Conservation (phyloP, 1,140 invertebrate genomes). For the Hylyphantes graminicola region DNA sequence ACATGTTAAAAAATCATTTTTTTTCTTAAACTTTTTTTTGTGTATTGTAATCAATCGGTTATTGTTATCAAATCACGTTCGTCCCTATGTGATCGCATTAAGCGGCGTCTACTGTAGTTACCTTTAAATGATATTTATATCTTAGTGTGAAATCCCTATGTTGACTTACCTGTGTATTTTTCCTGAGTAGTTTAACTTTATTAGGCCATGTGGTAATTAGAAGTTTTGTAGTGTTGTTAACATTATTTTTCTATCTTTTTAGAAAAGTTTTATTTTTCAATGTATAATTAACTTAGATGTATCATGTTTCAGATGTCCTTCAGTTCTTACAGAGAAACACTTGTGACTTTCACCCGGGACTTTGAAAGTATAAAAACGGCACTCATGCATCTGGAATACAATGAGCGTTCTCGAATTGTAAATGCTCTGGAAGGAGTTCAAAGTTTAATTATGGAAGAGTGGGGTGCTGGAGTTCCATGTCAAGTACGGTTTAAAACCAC, state of each 20-base stretch:
- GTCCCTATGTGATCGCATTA: too few species aligned
- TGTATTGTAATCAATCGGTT: too few species aligned
- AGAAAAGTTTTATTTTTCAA: neutral
- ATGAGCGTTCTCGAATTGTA: slow-evolving; percentile 86
- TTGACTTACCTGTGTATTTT: too few species aligned
- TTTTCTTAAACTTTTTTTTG: too few species aligned
- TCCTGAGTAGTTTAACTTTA: too few species aligned
- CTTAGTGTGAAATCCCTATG: too few species aligned
- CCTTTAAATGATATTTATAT: too few species aligned
- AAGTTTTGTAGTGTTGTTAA: neutral
- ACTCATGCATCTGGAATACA: slow-evolving; percentile 79
- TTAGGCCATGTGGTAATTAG: neutral
- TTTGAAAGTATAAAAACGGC: slow-evolving; percentile 81
- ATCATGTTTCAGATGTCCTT: slow-evolving; percentile 75
- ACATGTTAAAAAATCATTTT: too few species aligned
- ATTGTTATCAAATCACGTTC: too few species aligned
- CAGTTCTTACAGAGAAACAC: slow-evolving; percentile 82
- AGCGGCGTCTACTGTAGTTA: too few species aligned
- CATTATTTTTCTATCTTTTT: neutral
- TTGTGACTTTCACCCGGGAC: slow-evolving; percentile 85
- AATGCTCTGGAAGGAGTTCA: slow-evolving; percentile 80
- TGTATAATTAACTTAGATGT: neutral
- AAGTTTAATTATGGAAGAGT: slow-evolving; percentile 82
- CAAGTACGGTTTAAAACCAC: slow-evolving; percentile 66
- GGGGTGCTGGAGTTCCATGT: slow-evolving; percentile 80